phyloP scores from a whole-genome alignment of 2,888 invertebrate genomes.

The Minunthozetes semirufus region DNA sequence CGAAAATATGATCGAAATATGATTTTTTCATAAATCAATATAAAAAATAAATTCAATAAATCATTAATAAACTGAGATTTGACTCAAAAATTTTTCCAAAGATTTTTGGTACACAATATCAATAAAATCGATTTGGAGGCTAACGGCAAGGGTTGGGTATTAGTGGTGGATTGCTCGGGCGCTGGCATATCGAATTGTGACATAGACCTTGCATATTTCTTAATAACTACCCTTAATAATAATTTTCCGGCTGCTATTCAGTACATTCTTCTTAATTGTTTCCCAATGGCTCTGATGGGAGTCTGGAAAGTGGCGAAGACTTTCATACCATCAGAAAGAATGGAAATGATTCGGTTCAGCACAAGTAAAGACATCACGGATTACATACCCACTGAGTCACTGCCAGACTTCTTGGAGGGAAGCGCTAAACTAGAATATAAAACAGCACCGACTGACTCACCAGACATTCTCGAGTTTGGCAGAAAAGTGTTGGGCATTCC shows the following conservation, averaged over 20 bases:
- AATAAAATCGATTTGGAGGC: constrained; percentile 29
- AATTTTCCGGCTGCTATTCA: constrained; percentile 29
- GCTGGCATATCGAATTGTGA: constrained; percentile 31
- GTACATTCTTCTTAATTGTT: constrained; percentile 12
- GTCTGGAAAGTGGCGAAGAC: constrained; percentile 27
- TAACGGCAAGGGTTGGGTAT: constrained; percentile 20
- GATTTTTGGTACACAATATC: constrained; percentile 33
- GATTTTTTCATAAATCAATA: neutral
- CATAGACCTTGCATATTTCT: constrained; percentile 13
- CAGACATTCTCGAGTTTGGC: neutral
- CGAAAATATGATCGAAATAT: neutral
- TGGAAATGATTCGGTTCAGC: constrained; percentile 6
- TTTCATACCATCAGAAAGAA: constrained; percentile 4
- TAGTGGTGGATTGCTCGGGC: constrained; percentile 21
- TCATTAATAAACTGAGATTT: neutral
- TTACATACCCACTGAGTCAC: constrained; percentile 12
- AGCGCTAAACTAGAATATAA: constrained; percentile 4
- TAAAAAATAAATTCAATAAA: neutral
- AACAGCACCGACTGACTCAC: neutral
- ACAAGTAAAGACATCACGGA: constrained; percentile 22
- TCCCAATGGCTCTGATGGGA: neutral
- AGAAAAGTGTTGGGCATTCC: neutral
- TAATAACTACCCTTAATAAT: constrained; percentile 2
- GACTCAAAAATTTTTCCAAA: neutral
- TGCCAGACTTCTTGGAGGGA: constrained; percentile 33